Base-by-base conservation (phyloP, 2,888 invertebrate species). In the Beris morrisii region DNA sequence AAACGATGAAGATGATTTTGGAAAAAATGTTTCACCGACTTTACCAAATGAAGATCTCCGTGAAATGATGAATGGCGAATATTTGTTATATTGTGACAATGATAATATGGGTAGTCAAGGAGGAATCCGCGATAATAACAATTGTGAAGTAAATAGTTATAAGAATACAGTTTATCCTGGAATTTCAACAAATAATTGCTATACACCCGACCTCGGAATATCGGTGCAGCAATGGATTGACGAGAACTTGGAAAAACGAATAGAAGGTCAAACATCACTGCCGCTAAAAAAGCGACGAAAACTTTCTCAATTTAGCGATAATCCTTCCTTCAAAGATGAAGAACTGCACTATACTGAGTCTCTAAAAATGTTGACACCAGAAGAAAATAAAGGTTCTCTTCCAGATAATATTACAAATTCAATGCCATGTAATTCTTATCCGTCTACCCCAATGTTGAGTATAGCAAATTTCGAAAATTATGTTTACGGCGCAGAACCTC, bases 201-300 rank as follows among this genome's bases (percentile, higher is more conserved):
- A 52, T 56, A 9, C 15, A 22, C 44, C 15, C 57, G 53, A 65
- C 4, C 32, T 56, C 28, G 65, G 56, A 9, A 48, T 65, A 13
- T 22, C 55, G 15, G 55, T 45, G 6, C 48, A 48, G 28, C 64
- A 57, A 32, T 67, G 64, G 64, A 58, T 50, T 59, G 64, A 64
- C 32, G 67, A 67, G 4, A 56, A 57, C 44, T 9, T 65, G 9
- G 63, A 12, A 9, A 65, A 61, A 44, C 64, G 66, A 63, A 13
- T 56, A 30, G 69, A 68, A 48, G 63, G 52, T 11, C 69, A 69
- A 64, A 69, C 66, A 30, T 67, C 69, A 28, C 48, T 71, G 12
- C 70, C 70, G 52, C 66, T 71, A 22, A 71, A 71, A 57, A 71
- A 71, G 38, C 64, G 70, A n/a, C 57, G 70, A n/a, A 70, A 69